Evolutionary conservation across 2,797 vertebrate genomes (phyloP).

Genomic region (Eidolon dupreanum): DNA sequence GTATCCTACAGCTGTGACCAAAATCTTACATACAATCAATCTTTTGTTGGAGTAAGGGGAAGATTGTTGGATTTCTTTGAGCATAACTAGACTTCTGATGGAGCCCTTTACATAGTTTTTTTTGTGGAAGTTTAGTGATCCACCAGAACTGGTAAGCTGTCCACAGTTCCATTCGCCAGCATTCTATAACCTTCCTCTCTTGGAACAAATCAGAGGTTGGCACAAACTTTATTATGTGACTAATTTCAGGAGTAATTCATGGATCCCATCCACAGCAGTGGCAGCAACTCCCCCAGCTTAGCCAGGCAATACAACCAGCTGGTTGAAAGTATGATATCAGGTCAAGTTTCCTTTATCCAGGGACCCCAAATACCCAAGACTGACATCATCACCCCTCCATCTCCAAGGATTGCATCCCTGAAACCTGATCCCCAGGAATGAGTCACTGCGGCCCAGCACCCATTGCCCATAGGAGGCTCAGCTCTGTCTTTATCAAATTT

Average conservation of each 20-base stretch:
- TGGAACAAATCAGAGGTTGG: not conserved
- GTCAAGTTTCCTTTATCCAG: slow-evolving; percentile 4
- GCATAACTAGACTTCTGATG: not conserved
- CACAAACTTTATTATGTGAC: not conserved
- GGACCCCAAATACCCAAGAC: not conserved
- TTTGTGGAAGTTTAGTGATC: slow-evolving; percentile 18
- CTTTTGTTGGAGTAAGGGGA: not conserved
- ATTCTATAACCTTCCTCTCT: not conserved
- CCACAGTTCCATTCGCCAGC: not conserved
- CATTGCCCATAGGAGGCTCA: not conserved
- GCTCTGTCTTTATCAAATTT: not conserved
- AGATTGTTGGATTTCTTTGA: not conserved
- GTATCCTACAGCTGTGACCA: not conserved
- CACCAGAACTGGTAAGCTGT: not conserved
- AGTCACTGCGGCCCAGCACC: not conserved
- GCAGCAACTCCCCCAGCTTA: not conserved
- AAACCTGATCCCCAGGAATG: not conserved
- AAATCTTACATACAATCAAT: not conserved
- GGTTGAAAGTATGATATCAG: not conserved
- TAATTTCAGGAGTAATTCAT: slow-evolving; percentile 19
- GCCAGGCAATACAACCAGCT: not conserved
- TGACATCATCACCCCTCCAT: not conserved
- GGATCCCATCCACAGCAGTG: not conserved
- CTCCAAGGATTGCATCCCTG: not conserved
- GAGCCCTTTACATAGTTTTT: not conserved